These are phyloP conservation scores for Schizotus pectinicornis DNA, from an alignment of 2,888 invertebrate genomes.

Conservation along the genomic window DNA sequence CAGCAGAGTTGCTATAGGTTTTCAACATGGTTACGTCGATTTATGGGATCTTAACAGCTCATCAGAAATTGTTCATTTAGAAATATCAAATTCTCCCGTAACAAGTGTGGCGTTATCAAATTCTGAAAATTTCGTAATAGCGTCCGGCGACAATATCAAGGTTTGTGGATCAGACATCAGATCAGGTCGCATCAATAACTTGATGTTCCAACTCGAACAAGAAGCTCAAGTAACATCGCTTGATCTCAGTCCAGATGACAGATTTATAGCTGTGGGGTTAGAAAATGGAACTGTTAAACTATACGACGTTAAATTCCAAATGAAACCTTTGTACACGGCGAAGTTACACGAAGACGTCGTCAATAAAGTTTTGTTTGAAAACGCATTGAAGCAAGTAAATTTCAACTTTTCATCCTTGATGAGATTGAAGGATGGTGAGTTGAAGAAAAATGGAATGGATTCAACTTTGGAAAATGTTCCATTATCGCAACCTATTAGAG, in stretches of 20 bases:
- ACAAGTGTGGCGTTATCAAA: constrained; percentile 43
- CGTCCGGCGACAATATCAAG: constrained; percentile 46
- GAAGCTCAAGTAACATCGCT: constrained; percentile 41
- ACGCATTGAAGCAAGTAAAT: constrained; percentile 19
- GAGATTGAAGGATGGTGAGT: constrained; percentile 8
- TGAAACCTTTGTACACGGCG: constrained; percentile 40
- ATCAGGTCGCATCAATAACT: constrained; percentile 41
- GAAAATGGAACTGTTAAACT: constrained; percentile 48
- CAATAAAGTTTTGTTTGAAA: constrained; percentile 35
- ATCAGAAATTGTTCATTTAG: constrained; percentile 32
- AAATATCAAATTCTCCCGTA: constrained; percentile 40
- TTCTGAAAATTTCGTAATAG: constrained; percentile 42
- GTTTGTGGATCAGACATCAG: constrained; percentile 46
- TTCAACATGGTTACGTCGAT: constrained; percentile 42
- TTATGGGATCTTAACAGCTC: constrained; percentile 41
- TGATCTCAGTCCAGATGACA: constrained; percentile 46
- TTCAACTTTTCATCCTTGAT: constrained; percentile 20
- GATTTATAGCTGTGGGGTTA: constrained; percentile 45
- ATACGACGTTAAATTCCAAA: constrained; percentile 47
- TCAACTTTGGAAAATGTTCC: background rate
- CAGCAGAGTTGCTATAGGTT: constrained; percentile 43
- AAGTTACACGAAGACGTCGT: constrained; percentile 39
- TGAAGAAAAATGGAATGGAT: background rate
- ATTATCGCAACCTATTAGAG: too few relatives aligned
- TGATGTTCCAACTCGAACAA: constrained; percentile 46